Base-by-base conservation (phyloP, 2,797 vertebrate genomes). In the Phoxinus dragarum region DNA sequence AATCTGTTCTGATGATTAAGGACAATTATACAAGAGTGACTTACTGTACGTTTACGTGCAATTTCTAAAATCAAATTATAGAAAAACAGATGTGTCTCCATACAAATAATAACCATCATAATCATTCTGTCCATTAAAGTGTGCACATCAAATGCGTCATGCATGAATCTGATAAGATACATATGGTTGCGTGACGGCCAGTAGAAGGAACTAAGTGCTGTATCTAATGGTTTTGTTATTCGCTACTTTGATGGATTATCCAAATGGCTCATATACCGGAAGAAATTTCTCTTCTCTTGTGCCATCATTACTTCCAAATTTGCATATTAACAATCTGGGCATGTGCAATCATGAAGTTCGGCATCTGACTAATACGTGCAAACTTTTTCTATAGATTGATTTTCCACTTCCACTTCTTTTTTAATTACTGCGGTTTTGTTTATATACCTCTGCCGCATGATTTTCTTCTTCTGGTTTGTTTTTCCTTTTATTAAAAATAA, bases 401-500 rank as follows among this genome's bases (percentile, higher is more conserved):
- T 76, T 69, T 23, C 66, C 23, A 49, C 40, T 75, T 75, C 67
- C 27, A 27, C 27, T 56, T 56, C 11, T 74, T 79, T 42, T 84
- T 79, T 84, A 85, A 85, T 85, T 85, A 80, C 67, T 44, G n/a
- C 1, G 0, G 31, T 68, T 79, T 72, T 85, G 76, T 85, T 85
- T 85, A 36, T 47, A n/a, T 71, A 72, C 54, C 76, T 64, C 38
- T n/a, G 52, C 64, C 6, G 38, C 66, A 78, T 78, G 49, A 36
- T 72, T 73, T 72, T 68, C 59, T 76, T 36, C 54, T 34, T 81
- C 67, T 79, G 49, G 71, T 66, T 82, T 82, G 80, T 81, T 72
- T 79, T 82, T 47, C 73, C 61, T 77, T 88, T 73, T 82, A 82
- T 74, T 73, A 77, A 82, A 85, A 85, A 80, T 85, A 85, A 88